Conservation (phyloP, 2,797 vertebrate genomes). For the Moxostoma hubbsi region DNA sequence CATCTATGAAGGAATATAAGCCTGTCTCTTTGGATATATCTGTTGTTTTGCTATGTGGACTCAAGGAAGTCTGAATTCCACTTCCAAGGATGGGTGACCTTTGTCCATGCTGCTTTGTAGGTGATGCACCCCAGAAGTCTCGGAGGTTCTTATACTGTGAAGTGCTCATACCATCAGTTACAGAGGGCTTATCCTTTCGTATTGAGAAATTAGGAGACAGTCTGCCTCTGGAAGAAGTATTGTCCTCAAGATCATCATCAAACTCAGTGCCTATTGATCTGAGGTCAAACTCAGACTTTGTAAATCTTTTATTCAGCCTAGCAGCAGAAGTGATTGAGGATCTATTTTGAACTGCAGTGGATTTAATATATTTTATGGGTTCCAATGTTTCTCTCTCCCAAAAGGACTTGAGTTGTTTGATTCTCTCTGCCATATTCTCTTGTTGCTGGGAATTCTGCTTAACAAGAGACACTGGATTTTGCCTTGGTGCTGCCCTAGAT, state of each 20-base stretch:
- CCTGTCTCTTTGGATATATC: constrained; percentile 62
- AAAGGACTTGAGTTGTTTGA: constrained; percentile 73
- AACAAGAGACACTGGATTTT: constrained; percentile 27
- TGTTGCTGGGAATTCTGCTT: constrained; percentile 60
- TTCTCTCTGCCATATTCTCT: constrained; percentile 69
- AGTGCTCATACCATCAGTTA: constrained; percentile 71
- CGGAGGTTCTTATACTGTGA: constrained; percentile 84
- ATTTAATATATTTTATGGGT: constrained; percentile 43
- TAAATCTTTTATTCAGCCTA: constrained; percentile 74
- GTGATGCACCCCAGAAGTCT: constrained; percentile 86
- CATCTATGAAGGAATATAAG: constrained; percentile 45
- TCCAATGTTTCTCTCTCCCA: constrained; percentile 77
- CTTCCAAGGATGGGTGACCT: constrained; percentile 30
- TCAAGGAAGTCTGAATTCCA: constrained; percentile 64
- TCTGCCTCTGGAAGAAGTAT: constrained; percentile 54
- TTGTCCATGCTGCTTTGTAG: constrained; percentile 60
- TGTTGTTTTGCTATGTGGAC: constrained; percentile 49
- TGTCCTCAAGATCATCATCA: constrained; percentile 60
- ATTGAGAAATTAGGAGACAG: constrained; percentile 72
- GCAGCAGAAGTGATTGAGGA: constrained; percentile 39
- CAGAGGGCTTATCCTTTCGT: constrained; percentile 77
- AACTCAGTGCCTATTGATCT: constrained; percentile 63
- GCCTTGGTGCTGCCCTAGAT: constrained; percentile 23
- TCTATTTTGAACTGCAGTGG: constrained; percentile 49
- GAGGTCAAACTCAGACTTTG: constrained; percentile 79